Base-by-base conservation (phyloP, 1,140 invertebrate species). In the Drosophila parabipectinata region DNA sequence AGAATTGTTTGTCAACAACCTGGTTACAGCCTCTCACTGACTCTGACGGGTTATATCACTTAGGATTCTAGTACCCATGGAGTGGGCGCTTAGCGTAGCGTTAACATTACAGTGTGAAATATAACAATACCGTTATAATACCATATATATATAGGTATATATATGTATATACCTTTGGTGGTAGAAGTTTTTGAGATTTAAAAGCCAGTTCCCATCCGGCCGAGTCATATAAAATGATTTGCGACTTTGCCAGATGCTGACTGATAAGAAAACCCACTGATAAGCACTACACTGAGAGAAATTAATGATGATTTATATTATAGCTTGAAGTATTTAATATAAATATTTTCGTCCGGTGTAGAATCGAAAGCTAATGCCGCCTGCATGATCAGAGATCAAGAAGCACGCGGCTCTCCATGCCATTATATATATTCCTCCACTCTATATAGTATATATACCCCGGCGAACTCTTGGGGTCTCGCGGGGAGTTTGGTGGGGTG, bases 191-290 rank as follows among this genome's bases (percentile, higher is more conserved):
- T 18, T 14, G 41, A 44, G 41, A 44, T 44, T 44, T 8, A 15
- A 6, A 12, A 18, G 10, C 12, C 18, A 45, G 34, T 52, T 64
- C 21, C 37, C 63, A 67, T 66, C 60, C 63, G 63, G 34, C 60
- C 14, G 18, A 60, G 63, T 67, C 47, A 61, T 67, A 44, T 50
- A 64, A 37, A 53, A 39, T 67, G 63, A 67, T 67, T 67, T 67
- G 72, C 44, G 26, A 34, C 34, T 54, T 28, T 50, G 26, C 12
- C 18, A 80, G 77, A 80, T 80, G 68, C n/a, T 48, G 48, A 61
- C 66, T 67, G 78, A 80, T 80, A 80, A 67, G 41, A 6, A 15
- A 6, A 10, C 52, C 18, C 34, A 24, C 26, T 32, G 21, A 69
- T 66, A 45, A 32, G 62, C 37, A 6, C 24, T 39, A 14, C 14